A percentile compares a stretch with the other conserved stretches of the same genome.
Evolutionary conservation across 2,113 vertebrate genomes (phyloP).

Genomic region (Anhinga rufa): DNA sequence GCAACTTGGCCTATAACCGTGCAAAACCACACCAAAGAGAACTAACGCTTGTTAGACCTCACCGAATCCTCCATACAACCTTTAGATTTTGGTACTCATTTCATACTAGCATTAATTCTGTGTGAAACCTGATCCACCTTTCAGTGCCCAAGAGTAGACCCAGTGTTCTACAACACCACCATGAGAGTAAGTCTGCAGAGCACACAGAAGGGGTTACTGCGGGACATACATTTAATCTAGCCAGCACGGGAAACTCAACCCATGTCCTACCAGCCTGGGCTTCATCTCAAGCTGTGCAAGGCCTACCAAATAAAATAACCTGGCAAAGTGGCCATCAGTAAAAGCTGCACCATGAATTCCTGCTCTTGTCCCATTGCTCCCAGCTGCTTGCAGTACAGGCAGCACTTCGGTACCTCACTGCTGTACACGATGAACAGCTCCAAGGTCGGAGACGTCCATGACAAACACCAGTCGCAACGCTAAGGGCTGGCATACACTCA

Average conservation of each 20-base stretch:
- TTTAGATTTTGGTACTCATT: neutral
- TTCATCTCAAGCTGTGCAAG: neutral
- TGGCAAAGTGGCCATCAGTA: neutral
- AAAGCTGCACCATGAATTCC: neutral
- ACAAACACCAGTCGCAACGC: neutral
- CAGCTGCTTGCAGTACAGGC: neutral
- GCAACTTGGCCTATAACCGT: neutral
- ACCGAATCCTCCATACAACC: fast-evolving
- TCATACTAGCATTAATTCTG: neutral
- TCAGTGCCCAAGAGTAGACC: neutral
- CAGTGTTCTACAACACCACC: neutral
- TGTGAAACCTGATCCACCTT: neutral
- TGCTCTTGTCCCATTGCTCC: fast-evolving
- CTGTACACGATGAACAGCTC: fast-evolving
- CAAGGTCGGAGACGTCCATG: neutral
- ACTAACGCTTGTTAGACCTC: neutral
- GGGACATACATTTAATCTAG: neutral
- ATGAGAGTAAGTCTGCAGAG: neutral
- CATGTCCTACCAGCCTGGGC: neutral
- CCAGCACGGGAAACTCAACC: neutral
- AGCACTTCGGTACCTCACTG: neutral
- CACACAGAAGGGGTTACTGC: neutral
- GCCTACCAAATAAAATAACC: neutral
- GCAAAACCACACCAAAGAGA: neutral
- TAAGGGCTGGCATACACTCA: neutral